A percentile compares a stretch with the other conserved stretches of the same genome.
Conservation (phyloP, 2,113 vertebrate genomes). For the Microcebus lehilahytsara region DNA sequence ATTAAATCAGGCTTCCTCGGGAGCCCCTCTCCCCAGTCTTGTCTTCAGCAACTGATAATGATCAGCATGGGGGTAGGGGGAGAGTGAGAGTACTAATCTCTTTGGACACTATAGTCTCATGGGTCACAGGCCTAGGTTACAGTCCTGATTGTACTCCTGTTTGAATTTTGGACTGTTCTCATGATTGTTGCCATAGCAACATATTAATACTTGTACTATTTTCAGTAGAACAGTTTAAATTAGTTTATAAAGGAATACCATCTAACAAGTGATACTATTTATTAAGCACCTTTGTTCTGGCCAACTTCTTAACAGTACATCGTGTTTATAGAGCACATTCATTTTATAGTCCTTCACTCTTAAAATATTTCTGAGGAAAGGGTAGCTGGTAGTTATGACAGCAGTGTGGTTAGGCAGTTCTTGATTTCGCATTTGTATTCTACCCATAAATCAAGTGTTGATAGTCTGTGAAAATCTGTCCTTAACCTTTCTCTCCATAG, state of each 20-base stretch:
- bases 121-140: neutral
- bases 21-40: neutral
- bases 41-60: neutral
- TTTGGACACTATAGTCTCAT: neutral
- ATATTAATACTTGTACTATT: neutral
- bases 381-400: neutral
- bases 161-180: neutral
- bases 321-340: neutral
- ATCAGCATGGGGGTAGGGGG: too few relatives aligned
- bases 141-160: neutral
- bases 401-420: neutral
- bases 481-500: slow-evolving; percentile 76
- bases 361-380: neutral
- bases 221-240: neutral
- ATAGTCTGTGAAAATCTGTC: neutral
- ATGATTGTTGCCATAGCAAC: neutral
- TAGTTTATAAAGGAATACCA: neutral
- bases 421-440: neutral
- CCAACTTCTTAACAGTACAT: neutral
- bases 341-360: neutral
- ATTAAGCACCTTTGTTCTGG: neutral
- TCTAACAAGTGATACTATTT: neutral
- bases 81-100: neutral
- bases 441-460: neutral
- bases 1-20: neutral